Base-by-base conservation (phyloP, 2,888 invertebrate genomes). In the Sphaerophoria rueppellii region DNA sequence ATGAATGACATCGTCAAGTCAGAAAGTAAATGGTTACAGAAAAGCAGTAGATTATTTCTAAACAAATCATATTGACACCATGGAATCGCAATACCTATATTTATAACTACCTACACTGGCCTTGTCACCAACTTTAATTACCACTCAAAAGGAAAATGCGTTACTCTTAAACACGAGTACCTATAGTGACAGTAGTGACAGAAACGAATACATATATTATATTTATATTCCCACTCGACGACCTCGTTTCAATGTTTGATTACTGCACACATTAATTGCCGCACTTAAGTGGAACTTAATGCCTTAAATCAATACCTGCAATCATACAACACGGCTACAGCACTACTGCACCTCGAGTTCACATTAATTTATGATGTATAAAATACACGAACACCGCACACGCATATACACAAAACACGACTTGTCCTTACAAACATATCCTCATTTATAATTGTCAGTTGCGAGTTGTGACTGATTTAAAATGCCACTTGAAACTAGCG, bases 281-380 rank as follows among this genome's bases (percentile, higher is more conserved):
- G 82, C 82, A 82, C 78, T 78, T 82, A 73, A 73, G 77, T 65
- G 65, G 55, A 83, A 60, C 70, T 58, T 74, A 75, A 78, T 78
- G 63, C 57, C 74, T 83, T 79, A 65, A 83, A 83, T 83, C 82
- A 79, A 83, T 83, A 75, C 9, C 50, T 11, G 57, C 57, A 14
- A 35, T 16, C 5, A 16, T 50, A 50, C 43, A 43, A 24, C 43
- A 24, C 24, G 14, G 9, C n/a, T 35, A 34, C 40, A 7, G 40
- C 40, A 0, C 7, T 40, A 9, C 43, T 54, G 24, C 61, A 57
- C 11, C 43, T 32, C 6, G 14, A 63, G 37, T 50, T 9, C 32
- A 32, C 34, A 61, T 14, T 14, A n/a, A 0, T 34, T 46, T 11
- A 11, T 24, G 24, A 24, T 24, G 24, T n/a, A 32, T 34, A 24